Evolutionary conservation across 2,113 vertebrate genomes (phyloP).

Genomic region (Pan troglodytes): DNA sequence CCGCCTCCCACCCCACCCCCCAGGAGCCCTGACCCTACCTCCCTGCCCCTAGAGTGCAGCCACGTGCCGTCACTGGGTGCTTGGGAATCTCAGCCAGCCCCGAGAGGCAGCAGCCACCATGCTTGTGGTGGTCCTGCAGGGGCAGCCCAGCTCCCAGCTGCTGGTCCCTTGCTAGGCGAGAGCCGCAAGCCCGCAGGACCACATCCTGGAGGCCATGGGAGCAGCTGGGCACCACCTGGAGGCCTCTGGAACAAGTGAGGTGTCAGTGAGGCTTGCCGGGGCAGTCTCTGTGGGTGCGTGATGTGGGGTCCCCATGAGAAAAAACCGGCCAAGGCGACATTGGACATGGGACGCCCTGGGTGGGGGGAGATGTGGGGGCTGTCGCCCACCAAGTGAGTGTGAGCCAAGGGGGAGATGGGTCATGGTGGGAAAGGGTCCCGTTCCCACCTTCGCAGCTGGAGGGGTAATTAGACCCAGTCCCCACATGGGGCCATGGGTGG

Average conservation of each 20-base stretch:
- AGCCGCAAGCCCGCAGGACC: neutral
- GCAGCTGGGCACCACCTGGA: neutral
- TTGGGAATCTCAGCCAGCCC: neutral
- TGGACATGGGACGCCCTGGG: neutral
- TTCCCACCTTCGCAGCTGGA: neutral
- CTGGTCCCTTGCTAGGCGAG: neutral
- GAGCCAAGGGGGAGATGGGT: neutral
- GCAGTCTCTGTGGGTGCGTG: neutral
- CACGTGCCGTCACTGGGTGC: neutral
- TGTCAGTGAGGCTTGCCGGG: neutral
- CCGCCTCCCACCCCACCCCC: too few species aligned
- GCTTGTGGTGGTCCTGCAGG: neutral
- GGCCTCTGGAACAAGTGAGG: neutral
- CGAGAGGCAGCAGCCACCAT: neutral
- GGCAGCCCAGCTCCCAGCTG: neutral
- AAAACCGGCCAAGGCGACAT: neutral
- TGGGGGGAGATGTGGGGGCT: too few species aligned
- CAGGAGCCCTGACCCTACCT: neutral
- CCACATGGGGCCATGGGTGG: neutral
- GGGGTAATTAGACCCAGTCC: neutral
- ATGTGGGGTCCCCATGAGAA: too few species aligned
- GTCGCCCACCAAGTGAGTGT: neutral
- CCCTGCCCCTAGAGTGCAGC: neutral
- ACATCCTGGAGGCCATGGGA: too few species aligned
- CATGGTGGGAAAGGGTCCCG: neutral